These are phyloP conservation scores for Hipposideros armiger DNA, from an alignment of 2,113 vertebrate species.

Conservation along the genomic window DNA sequence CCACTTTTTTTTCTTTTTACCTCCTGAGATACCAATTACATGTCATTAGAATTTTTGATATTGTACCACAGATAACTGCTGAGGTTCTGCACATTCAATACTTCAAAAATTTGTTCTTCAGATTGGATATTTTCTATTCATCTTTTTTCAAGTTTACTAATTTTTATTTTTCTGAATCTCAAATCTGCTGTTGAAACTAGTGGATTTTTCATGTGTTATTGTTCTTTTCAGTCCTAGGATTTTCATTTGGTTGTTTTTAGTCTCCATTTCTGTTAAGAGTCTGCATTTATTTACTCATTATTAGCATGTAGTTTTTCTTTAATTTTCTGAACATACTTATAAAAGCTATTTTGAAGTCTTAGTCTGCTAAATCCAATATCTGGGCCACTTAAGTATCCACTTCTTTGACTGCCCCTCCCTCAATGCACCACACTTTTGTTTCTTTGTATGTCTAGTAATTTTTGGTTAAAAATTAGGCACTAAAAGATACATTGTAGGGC, in stretches of 20 bases:
- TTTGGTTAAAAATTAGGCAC: neutral
- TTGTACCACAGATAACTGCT: neutral
- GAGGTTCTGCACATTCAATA: neutral
- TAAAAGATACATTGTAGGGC: neutral
- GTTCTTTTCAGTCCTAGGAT: neutral
- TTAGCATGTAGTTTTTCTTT: neutral
- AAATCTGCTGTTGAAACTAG: neutral
- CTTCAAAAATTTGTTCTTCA: neutral
- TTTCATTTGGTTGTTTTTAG: neutral
- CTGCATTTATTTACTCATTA: neutral
- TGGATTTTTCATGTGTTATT: neutral
- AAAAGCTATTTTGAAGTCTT: neutral
- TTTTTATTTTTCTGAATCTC: neutral
- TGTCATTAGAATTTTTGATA: neutral
- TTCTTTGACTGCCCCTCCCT: neutral
- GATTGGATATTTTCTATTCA: neutral
- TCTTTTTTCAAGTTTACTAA: neutral
- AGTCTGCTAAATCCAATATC: neutral
- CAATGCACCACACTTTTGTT: neutral
- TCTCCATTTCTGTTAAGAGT: neutral
- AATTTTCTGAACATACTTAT: neutral
- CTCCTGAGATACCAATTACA: neutral
- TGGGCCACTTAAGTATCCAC: neutral
- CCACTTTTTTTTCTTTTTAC: neutral
- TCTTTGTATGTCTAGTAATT: neutral